Percentiles rank a stretch among this genome's conserved stretches.
Conservation (phyloP, 2,113 vertebrate species). For the Anarhynchus alexandrinus region DNA sequence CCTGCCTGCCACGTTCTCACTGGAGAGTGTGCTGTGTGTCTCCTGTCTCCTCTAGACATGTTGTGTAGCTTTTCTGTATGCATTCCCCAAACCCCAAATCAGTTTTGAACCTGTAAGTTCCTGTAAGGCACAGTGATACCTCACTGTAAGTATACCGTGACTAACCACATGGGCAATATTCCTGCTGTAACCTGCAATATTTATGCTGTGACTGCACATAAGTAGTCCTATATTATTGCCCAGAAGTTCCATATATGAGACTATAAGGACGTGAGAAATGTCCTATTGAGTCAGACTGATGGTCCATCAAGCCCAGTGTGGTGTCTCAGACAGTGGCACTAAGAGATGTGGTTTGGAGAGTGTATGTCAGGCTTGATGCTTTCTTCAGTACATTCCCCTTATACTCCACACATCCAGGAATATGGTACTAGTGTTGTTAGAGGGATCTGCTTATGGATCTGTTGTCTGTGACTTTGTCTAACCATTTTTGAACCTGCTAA, state of each 20-base stretch:
- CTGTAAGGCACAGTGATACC: neutral
- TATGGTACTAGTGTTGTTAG: neutral
- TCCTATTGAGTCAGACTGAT: neutral
- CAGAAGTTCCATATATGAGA: neutral
- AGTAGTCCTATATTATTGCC: neutral
- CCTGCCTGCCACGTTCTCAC: neutral
- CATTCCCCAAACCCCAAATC: neutral
- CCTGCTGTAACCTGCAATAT: neutral
- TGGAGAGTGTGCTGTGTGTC: neutral
- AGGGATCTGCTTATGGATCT: neutral
- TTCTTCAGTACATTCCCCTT: neutral
- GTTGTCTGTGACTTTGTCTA: neutral
- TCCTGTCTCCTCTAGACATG: neutral
- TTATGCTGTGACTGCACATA: neutral
- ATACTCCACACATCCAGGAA: neutral
- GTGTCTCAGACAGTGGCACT: neutral
- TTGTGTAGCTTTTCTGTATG: neutral
- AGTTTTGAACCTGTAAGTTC: neutral
- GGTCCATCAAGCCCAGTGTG: neutral
- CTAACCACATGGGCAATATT: neutral
- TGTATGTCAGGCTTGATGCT: neutral
- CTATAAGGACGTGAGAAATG: neutral
- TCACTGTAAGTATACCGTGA: neutral
- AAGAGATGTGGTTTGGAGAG: neutral
- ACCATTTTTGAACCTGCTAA: neutral